Evolutionary conservation across 2,113 vertebrate species (phyloP), one percentile per base, ranked within the genome.

Genomic region (Nyctereutes procyonoides): DNA sequence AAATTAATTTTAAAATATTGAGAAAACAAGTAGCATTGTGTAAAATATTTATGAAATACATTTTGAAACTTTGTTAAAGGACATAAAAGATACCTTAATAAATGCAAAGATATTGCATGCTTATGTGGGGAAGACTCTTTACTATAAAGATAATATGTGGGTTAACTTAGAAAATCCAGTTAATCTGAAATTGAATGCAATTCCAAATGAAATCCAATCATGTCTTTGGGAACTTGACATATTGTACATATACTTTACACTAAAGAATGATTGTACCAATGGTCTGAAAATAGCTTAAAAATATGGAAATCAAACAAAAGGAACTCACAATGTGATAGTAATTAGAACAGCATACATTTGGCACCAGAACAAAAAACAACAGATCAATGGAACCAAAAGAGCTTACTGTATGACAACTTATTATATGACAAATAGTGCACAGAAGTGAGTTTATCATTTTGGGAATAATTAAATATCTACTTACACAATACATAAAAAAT

Each of bases 61-160:
- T 88, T 71, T 71, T 91, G 89, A 96, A 94, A 83, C 53, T 94
- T 97, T 94, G 94, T 96, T 96, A 92, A 97, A 96, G 88, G 62
- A 69, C 56, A 76, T 96, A 92, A 97, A 93, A 83, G 73, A 84
- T 73, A 87, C 30, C 24, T 87, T 96, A 92, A 94, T 90, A 96
- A 94, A 88, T 94, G 88, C 88, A 96, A 86, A 96, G 76, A 87
- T 96, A 96, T 71, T 94, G 73, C 30, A 93, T 48, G 85, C 93
- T 92, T 97, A 86, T 81, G 20, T 73, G 80, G 67, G 63, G 53
- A 97, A 90, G 76, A 55, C 16, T 53, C 74, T 9, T 56, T 7
- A 35, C 56, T 84, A 69, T 92, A 83, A 95, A 91, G 85, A 86
- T 93, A 97, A 93, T 30, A 65, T 79, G 69, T 87, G 53, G 63